Evolutionary conservation across 1,140 invertebrate species (phyloP).

Genomic region (Pinna nobilis): DNA sequence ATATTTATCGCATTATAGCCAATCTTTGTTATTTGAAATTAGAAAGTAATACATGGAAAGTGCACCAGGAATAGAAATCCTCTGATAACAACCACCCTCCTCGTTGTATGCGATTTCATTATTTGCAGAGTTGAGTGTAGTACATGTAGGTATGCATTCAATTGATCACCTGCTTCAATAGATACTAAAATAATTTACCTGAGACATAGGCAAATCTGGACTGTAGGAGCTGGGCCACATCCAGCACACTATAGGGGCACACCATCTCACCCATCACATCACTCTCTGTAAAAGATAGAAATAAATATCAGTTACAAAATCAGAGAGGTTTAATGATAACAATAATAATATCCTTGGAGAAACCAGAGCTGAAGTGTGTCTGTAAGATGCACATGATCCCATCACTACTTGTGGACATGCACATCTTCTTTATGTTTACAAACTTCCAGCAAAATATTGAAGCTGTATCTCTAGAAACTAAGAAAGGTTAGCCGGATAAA

Average conservation of each 20-base stretch:
- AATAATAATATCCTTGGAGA: too few relatives aligned
- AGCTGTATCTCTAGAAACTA: too few relatives aligned
- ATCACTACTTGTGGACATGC: too few relatives aligned
- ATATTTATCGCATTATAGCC: too few relatives aligned
- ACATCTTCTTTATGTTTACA: too few relatives aligned
- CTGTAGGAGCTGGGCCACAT: slow-evolving; percentile 89
- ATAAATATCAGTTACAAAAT: not conserved
- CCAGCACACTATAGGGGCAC: slow-evolving; percentile 81
- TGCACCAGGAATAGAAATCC: not conserved
- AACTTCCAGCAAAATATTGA: too few relatives aligned
- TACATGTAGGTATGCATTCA: not conserved
- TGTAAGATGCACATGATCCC: too few relatives aligned
- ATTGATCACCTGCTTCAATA: not conserved
- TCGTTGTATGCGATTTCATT: not conserved
- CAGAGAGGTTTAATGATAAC: too few relatives aligned
- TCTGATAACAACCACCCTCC: not conserved
- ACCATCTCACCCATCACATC: slow-evolving; percentile 76
- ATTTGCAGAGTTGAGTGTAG: not conserved
- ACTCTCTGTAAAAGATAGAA: slow-evolving; percentile 68
- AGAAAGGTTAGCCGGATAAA: too few relatives aligned
- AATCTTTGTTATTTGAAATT: not conserved
- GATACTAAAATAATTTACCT: not conserved
- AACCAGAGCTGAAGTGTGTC: too few relatives aligned
- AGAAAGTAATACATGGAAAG: not conserved
- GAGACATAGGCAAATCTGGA: slow-evolving; percentile 68